A percentile compares a stretch with the other conserved stretches of the same genome.
These are phyloP conservation scores for Squalus acanthias DNA, from an alignment of 2,797 vertebrate genomes.

Conservation along the genomic window DNA sequence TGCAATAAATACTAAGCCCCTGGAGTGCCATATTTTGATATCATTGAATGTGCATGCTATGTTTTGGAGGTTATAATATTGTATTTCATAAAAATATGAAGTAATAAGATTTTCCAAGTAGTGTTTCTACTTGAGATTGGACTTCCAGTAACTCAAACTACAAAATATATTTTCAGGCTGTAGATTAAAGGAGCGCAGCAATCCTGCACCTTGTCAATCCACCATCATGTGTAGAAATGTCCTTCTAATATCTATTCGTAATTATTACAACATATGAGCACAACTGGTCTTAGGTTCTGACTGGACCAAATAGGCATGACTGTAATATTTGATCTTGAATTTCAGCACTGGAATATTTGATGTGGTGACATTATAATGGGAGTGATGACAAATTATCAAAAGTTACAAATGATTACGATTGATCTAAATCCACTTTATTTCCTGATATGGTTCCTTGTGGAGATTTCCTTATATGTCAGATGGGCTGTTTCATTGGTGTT, in stretches of 20 bases:
- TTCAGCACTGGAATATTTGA: neutral
- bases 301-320: neutral
- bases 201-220: neutral
- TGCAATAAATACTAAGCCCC: neutral
- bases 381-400: neutral
- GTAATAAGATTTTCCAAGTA: neutral
- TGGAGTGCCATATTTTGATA: neutral
- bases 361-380: neutral
- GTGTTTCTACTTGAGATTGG: neutral
- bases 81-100: neutral
- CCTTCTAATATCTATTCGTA: neutral
- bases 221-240: neutral
- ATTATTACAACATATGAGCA: neutral
- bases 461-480: neutral
- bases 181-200: neutral
- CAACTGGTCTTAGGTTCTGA: neutral
- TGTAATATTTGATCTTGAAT: neutral
- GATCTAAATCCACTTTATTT: conserved; percentile 1
- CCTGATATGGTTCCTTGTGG: neutral
- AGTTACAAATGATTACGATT: neutral
- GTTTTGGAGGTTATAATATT: neutral
- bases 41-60: neutral
- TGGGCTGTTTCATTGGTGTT: neutral
- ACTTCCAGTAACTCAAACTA: neutral
- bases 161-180: neutral